phyloP scores from a whole-genome alignment of 2,113 vertebrate species.

The Neotoma lepida region DNA sequence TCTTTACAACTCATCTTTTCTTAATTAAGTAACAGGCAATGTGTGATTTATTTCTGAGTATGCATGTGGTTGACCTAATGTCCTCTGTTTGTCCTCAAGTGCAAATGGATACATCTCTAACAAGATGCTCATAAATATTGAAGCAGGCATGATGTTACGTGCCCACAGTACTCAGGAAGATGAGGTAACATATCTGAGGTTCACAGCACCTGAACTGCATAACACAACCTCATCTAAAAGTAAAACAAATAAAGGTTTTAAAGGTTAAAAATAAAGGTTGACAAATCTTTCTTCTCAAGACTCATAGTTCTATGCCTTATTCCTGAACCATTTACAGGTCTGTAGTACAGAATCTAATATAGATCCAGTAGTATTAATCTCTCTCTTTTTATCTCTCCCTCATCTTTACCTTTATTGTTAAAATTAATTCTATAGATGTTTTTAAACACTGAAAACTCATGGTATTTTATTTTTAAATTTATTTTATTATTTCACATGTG shows the following conservation, averaged over 20 bases:
- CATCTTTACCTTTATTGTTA: not conserved
- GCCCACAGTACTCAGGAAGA: not conserved
- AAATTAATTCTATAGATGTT: not conserved
- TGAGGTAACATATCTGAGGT: no score
- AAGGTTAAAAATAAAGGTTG: not conserved
- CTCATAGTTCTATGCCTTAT: not conserved
- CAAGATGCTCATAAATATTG: not conserved
- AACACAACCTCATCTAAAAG: not conserved
- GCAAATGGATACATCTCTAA: not conserved
- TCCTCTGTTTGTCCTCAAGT: not conserved
- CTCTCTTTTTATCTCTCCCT: not conserved
- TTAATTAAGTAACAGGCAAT: not conserved
- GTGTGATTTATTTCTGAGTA: not conserved
- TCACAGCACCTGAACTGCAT: no score
- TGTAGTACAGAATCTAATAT: not conserved
- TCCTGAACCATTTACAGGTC: not conserved
- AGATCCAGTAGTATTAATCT: not conserved
- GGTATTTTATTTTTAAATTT: not conserved
- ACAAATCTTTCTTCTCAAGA: not conserved
- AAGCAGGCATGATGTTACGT: not conserved
- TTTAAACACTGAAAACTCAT: conserved; percentile 24
- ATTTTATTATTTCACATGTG: not conserved
- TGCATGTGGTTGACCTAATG: not conserved
- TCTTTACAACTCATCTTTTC: not conserved
- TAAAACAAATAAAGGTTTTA: not conserved